Percentiles rank a stretch among this genome's conserved stretches.
Conservation (phyloP, 2,888 invertebrate species). For the Agrochola lychnidis region DNA sequence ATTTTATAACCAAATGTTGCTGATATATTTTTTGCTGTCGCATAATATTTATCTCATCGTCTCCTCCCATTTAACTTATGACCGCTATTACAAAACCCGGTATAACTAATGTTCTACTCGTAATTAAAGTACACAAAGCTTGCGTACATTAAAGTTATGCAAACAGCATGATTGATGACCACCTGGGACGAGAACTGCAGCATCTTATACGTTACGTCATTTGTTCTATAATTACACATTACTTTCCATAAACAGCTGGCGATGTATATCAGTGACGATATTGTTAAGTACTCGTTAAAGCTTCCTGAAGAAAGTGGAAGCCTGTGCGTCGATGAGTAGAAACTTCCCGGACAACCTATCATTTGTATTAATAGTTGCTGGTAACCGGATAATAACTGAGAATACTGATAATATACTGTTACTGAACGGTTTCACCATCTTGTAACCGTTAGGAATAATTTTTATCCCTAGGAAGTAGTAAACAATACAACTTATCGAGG, state of each 20-base stretch:
- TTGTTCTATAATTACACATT: conserved; percentile 54
- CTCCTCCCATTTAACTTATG: conserved; percentile 21
- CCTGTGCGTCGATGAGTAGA: conserved; percentile 61
- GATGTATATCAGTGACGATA: conserved; percentile 18
- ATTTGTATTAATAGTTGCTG: conserved; percentile 54
- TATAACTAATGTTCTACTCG: conserved; percentile 34
- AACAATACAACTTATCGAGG: not conserved
- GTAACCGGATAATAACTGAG: conserved; percentile 57
- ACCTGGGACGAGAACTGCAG: conserved; percentile 41
- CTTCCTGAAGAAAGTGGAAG: conserved; percentile 75
- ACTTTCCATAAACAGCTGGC: conserved; percentile 43
- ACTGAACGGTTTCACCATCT: conserved; percentile 29
- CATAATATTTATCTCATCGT: not conserved
- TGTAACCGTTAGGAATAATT: conserved; percentile 38
- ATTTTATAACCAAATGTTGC: not conserved
- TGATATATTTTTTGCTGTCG: not conserved
- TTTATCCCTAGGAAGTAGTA: conserved; percentile 6
- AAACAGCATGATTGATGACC: conserved; percentile 64
- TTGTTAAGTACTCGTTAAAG: conserved; percentile 32
- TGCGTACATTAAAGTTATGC: conserved; percentile 54
- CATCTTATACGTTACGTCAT: conserved; percentile 48
- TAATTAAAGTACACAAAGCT: conserved; percentile 57
- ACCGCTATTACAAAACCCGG: conserved; percentile 18
- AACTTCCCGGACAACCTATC: conserved; percentile 61
- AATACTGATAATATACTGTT: conserved; percentile 50